Percentiles rank a stretch among this genome's conserved stretches.
Evolutionary conservation across 2,888 invertebrate species (phyloP).

Genomic region (Mallateleia sp.): DNA sequence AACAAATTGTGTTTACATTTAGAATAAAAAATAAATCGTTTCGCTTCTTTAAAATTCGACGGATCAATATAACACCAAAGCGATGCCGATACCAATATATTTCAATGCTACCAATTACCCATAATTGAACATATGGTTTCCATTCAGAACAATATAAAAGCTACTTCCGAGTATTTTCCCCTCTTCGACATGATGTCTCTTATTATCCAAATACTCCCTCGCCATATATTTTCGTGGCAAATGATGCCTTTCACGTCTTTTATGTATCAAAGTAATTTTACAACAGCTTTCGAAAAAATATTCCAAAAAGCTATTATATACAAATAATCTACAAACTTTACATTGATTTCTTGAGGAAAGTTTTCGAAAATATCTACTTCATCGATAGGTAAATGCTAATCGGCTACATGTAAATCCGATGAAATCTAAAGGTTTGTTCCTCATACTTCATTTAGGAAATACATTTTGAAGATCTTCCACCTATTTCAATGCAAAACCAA

Average conservation of each 20-base stretch:
- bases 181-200: constrained; percentile 6
- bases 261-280: not conserved
- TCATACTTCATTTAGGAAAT: too few species aligned
- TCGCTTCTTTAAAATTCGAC: not conserved
- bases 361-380: too few species aligned
- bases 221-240: not conserved
- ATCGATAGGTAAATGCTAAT: too few species aligned
- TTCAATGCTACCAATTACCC: constrained; percentile 21
- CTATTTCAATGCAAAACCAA: too few species aligned
- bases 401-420: too few species aligned
- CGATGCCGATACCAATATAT: constrained; percentile 2
- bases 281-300: too few species aligned
- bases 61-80: constrained; percentile 24
- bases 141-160: constrained; percentile 17
- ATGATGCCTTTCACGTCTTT: not conserved
- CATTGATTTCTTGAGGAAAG: too few species aligned
- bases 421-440: too few species aligned
- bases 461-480: too few species aligned
- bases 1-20: too few species aligned
- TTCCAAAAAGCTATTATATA: too few species aligned
- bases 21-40: constrained; percentile 35
- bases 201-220: constrained; percentile 39
- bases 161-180: constrained; percentile 26
- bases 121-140: constrained; percentile 51
- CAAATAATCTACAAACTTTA: too few species aligned